A percentile compares a stretch with the other conserved stretches of the same genome.
Conservation (phyloP, 1,140 invertebrate species). For the Drosophila lacertosa region DNA sequence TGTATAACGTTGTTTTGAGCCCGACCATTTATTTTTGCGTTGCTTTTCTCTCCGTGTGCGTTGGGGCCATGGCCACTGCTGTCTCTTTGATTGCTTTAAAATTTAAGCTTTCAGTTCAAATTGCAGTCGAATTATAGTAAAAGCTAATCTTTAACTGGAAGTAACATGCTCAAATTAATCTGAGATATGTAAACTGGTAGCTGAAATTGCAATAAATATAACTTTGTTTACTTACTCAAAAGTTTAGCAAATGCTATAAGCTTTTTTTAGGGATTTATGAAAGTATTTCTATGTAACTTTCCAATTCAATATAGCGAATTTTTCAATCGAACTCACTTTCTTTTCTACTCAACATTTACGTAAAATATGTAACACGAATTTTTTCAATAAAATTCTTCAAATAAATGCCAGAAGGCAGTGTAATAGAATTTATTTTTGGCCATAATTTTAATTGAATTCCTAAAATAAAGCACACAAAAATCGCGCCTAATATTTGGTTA, state of each 20-base stretch:
- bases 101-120: constrained; percentile 25
- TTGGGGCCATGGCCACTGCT: constrained; percentile 49
- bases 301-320: not conserved
- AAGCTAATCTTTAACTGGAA: too few species aligned
- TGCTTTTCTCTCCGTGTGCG: constrained; percentile 18
- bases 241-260: not conserved
- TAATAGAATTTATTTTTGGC: not conserved
- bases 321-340: not conserved
- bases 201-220: too few species aligned
- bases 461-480: not conserved
- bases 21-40: constrained; percentile 44
- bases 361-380: not conserved
- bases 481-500: not conserved
- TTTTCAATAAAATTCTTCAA: not conserved
- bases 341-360: too few species aligned
- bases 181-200: too few species aligned
- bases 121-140: constrained; percentile 1
- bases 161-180: too few species aligned
- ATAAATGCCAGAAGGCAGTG: not conserved
- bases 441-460: not conserved
- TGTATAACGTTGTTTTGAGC: constrained; percentile 18
- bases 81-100: constrained; percentile 44
- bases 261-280: not conserved
- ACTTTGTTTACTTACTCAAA: not conserved
- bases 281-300: not conserved